phyloP scores from a whole-genome alignment of 2,113 vertebrate species.

The Zeus faber region DNA sequence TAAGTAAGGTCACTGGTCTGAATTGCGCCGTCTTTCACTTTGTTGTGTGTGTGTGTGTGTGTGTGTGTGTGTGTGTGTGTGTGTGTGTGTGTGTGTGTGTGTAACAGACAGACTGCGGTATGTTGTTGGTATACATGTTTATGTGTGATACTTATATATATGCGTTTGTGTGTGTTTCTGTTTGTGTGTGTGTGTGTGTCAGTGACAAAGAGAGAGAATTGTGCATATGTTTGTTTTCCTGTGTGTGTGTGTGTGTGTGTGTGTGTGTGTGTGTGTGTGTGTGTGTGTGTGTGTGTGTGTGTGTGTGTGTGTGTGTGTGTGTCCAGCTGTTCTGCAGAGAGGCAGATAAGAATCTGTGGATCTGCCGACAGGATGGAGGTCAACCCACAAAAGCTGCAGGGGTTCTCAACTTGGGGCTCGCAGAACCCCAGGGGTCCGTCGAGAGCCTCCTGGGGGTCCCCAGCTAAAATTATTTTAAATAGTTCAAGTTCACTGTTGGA shows the following conservation, averaged over 20 bases:
- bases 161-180: not conserved
- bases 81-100: slow-evolving; percentile 7
- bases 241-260: not conserved
- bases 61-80: slow-evolving; percentile 8
- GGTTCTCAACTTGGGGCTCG: too few relatives aligned
- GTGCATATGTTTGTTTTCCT: not conserved
- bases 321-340: slow-evolving; percentile 49
- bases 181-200: not conserved
- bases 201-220: too few relatives aligned
- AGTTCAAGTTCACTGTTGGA: too few relatives aligned
- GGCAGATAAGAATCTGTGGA: slow-evolving; percentile 58
- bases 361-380: slow-evolving; percentile 53
- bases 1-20: slow-evolving; percentile 36
- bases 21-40: slow-evolving; percentile 43
- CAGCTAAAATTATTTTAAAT: too few relatives aligned
- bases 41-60: not conserved
- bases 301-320: not conserved
- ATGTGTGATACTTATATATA: not conserved
- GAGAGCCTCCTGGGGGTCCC: too few relatives aligned
- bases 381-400: slow-evolving; percentile 40
- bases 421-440: too few relatives aligned
- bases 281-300: slow-evolving; percentile 6
- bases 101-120: not conserved
- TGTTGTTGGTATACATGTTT: not conserved
- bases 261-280: slow-evolving; percentile 10